These are phyloP conservation scores for Morpho achilles DNA, from an alignment of 2,888 invertebrate species.

Conservation along the genomic window DNA sequence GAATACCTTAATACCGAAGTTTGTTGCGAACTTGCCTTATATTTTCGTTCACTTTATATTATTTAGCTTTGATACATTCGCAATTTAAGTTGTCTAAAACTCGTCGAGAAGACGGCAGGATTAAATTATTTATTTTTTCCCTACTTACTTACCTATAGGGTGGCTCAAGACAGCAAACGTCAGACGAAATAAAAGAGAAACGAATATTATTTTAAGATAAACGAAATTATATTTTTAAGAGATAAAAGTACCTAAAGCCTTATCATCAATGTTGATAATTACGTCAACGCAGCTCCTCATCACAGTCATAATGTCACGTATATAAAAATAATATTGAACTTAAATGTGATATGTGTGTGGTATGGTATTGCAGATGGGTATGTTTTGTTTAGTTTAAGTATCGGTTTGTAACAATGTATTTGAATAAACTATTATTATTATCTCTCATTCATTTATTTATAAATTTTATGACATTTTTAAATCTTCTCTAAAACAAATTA, in stretches of 20 bases:
- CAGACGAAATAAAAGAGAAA: slow-evolving; percentile 8
- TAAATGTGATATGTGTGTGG: too few species aligned
- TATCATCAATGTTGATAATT: too few species aligned
- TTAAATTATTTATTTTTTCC: slow-evolving; percentile 66
- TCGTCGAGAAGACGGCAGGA: slow-evolving; percentile 58
- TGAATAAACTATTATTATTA: too few species aligned
- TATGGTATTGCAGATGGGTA: too few species aligned
- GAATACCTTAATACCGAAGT: slow-evolving; percentile 38
- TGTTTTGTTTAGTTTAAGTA: too few species aligned
- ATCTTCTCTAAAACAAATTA: too few species aligned
- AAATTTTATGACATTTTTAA: too few species aligned
- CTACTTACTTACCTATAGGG: slow-evolving; percentile 19
- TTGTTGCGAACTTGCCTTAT: slow-evolving; percentile 57
- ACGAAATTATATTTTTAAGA: slow-evolving; percentile 5
- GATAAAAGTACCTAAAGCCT: not conserved
- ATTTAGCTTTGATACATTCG: slow-evolving; percentile 75
- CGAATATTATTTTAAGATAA: slow-evolving; percentile 6
- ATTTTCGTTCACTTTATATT: slow-evolving; percentile 69
- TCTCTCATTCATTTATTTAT: too few species aligned
- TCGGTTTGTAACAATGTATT: too few species aligned
- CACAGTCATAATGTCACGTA: too few species aligned
- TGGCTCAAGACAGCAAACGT: slow-evolving; percentile 23
- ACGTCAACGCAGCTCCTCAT: too few species aligned
- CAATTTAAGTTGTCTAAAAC: slow-evolving; percentile 74
- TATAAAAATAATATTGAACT: too few species aligned